Evolutionary conservation across 2,888 invertebrate species (phyloP), one percentile per base, ranked within the genome.

Genomic region (Trachelus stipa): DNA sequence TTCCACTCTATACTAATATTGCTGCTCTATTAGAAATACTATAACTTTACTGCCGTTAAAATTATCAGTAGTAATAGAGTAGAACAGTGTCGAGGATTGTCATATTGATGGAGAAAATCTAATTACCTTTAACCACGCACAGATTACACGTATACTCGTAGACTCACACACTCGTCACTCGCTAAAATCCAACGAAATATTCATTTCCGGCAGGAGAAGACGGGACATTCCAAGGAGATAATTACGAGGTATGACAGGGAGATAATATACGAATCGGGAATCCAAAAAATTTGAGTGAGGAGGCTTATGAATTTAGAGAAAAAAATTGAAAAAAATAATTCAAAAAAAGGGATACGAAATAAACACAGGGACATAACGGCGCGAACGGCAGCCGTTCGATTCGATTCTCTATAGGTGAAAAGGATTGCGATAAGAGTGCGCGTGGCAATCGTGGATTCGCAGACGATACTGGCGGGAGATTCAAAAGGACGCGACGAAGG

Each of bases 281-380:
- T 73, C 9, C 4, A 74, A 34, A 11, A 40, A 74, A 12, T 69
- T 68, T 30, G 75, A 68, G n/a, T 30, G 71, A 30, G 68, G 68
- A 31, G 6, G 77, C 79, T 80, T 80, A 73, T 73, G 33, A 30
- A 35, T 74, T 76, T 37, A 40, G 37, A 31, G 23, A 56, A 15
- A n/a, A n/a, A 30, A 71, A 74, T 68, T 33, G 34, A 12, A 73
- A 56, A 74, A 30, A 23, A 37, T 11, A 34, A n/a, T 69, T 35
- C 11, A 23, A n/a, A 71, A 34, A n/a, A 37, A 35, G 71, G 71
- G 34, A 74, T 71, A 15, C 34, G 35, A 34, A 76, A 73, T 12
- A 34, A n/a, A 23, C 40, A 15, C 40, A 56, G 23, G 40, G 40
- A 23, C 6, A 23, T 56, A 56, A 56, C 15, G 40, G 23, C 6